Evolutionary conservation across 1,140 invertebrate species (phyloP).

Genomic region (Centruroides sculpturatus): DNA sequence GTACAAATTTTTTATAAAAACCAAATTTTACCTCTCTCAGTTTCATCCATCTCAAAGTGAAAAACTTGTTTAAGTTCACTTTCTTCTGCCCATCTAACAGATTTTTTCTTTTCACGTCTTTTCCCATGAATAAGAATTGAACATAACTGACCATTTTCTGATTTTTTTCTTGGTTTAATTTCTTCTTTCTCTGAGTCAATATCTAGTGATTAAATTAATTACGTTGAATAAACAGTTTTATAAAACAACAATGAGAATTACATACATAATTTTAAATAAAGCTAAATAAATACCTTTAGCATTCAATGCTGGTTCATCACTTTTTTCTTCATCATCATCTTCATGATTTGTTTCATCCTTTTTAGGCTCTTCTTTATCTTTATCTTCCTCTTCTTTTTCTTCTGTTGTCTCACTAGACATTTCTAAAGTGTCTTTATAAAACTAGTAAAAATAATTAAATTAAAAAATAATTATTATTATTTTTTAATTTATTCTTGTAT

Average conservation of each 20-base stretch:
- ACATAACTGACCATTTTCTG: conserved; percentile 2
- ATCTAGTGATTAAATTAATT: background rate
- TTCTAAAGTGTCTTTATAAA: conserved; percentile 82
- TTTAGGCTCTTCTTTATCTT: conserved; percentile 16
- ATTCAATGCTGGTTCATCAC: conserved; percentile 9
- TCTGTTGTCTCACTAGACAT: conserved; percentile 27
- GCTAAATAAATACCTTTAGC: conserved; percentile 17
- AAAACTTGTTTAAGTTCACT: conserved; percentile 60
- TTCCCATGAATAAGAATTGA: conserved; percentile 15
- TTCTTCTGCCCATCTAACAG: conserved; percentile 63
- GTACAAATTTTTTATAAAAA: background rate
- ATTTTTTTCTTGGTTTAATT: background rate
- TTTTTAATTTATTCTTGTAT: no score
- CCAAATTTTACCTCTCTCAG: conserved; percentile 47
- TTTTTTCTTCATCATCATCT: background rate
- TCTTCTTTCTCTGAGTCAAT: background rate
- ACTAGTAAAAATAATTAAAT: conserved; percentile 35
- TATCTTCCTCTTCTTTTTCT: conserved; percentile 28
- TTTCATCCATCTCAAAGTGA: conserved; percentile 87
- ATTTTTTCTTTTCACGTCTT: conserved; percentile 50
- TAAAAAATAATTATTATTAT: no score
- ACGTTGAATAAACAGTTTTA: no score
- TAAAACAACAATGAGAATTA: no score
- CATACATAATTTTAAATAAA: no score
- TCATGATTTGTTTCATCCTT: background rate